These are phyloP conservation scores for Eupithecia vulgata DNA, from an alignment of 2,888 invertebrate genomes.

Conservation along the genomic window DNA sequence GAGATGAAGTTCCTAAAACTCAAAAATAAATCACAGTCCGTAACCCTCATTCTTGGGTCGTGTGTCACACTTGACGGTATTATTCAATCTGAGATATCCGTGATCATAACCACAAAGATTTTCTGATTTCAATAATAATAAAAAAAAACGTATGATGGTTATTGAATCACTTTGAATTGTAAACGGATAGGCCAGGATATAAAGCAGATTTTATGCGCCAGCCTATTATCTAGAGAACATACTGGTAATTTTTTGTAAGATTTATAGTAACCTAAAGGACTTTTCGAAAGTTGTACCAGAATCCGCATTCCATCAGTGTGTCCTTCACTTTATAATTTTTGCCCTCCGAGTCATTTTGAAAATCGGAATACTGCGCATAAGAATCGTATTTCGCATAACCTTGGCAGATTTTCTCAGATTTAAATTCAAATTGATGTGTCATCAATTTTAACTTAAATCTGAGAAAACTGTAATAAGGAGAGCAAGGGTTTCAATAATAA, in stretches of 20 bases:
- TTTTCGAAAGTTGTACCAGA: not conserved
- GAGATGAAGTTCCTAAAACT: not conserved
- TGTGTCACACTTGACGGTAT: conserved; percentile 1
- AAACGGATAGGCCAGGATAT: not conserved
- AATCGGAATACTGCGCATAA: not conserved
- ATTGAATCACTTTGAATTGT: not conserved
- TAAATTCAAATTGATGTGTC: not conserved
- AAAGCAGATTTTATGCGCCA: not conserved
- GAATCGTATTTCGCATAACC: not conserved
- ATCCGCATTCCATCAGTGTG: conserved; percentile 29
- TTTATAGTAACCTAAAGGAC: not conserved
- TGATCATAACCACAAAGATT: conserved; percentile 11
- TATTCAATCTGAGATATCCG: conserved; percentile 10
- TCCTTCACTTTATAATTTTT: conserved; percentile 22
- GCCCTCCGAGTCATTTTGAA: not conserved
- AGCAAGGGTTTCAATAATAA: not conserved
- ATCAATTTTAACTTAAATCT: too few relatives aligned
- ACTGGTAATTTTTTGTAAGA: not conserved
- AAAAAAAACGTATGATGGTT: not conserved
- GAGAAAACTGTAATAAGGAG: not conserved
- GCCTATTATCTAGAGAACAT: not conserved
- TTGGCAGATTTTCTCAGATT: not conserved
- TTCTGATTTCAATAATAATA: not conserved
- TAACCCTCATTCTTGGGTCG: not conserved
- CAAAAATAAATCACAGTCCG: not conserved